phyloP scores from a whole-genome alignment of 2,888 invertebrate genomes.

The Xanthorhoe designata region DNA sequence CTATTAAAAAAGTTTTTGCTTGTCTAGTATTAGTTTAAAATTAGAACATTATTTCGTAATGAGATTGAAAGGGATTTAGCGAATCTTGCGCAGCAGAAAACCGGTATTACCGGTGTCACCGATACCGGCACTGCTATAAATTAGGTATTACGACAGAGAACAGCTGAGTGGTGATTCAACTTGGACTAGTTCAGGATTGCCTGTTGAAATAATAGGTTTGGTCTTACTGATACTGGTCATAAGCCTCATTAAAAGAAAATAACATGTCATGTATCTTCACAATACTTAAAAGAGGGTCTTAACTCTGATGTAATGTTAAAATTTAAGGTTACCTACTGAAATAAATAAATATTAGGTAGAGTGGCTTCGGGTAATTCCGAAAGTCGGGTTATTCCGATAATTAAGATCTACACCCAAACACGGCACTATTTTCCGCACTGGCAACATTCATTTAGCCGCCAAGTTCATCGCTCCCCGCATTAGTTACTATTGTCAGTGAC shows the following conservation, averaged over 20 bases:
- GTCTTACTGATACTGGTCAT: conserved; percentile 7
- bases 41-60: conserved; percentile 8
- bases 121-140: conserved; percentile 35
- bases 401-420: no score
- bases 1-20: background rate
- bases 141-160: conserved; percentile 37
- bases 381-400: no score
- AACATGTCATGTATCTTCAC: no score
- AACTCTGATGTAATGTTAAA: no score
- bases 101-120: conserved; percentile 32
- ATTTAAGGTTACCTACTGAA: no score
- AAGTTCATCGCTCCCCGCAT: no score
- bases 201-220: conserved; percentile 32
- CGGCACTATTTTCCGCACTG: no score
- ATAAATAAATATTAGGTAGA: no score
- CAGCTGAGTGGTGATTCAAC: conserved; percentile 43
- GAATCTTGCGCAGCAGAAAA: conserved; percentile 34
- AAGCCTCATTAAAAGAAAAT: background rate
- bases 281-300: no score
- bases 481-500: no score
- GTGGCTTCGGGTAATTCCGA: no score
- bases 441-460: no score
- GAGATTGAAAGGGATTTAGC: conserved; percentile 30
- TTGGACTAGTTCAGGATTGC: conserved; percentile 12
- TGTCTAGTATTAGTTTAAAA: background rate